Evolutionary conservation across 1,140 invertebrate species (phyloP), one percentile per base, ranked within the genome.

Genomic region (Anastatus disparis): DNA sequence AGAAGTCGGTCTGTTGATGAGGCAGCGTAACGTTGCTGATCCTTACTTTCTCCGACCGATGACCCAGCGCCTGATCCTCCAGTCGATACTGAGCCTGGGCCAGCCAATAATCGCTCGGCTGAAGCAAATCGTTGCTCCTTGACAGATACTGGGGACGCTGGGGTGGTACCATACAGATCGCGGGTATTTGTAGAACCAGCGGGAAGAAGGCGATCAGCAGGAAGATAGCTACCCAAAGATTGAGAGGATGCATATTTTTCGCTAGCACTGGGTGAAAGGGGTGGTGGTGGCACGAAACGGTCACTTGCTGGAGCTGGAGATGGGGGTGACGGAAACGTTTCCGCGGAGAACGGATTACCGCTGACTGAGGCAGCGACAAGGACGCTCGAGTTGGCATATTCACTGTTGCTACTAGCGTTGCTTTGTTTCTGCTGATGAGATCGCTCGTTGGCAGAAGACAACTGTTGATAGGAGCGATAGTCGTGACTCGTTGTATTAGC

Each of bases 241-340:
- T 84, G 82, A 40, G 81, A 83, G 27, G 84, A 85, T 38, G 83
- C 77, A 15, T 85, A 84, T 62, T 84, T 84, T 52, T 85, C 84
- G 71, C 79, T 82, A 20, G 78, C 77, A 52, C 76, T 79, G 40
- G 83, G 84, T 24, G 84, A 85, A 2, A 85, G 68, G 3, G 84
- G 84, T 20, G 84, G 84, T 40, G 84, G 84, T 26, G 84, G 84
- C 15, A 86, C 79, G 73, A 86, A 86, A 6, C 81, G 77, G 48
- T 85, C 83, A 31, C 81, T 82, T 10, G 81, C 77, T 7, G 84
- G 84, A 13, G 84, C 84, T 22, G 84, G 84, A 22, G 84, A 85
- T 3, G 84, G 84, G 31, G 84, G 84, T 15, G 84, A 86, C 15
- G 84, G 84, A 67, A 86, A 86, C 15, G 77, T 82, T 48, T 86